A percentile compares a stretch with the other conserved stretches of the same genome.
phyloP scores from a whole-genome alignment of 2,113 vertebrate species.

The Diglossa brunneiventris region DNA sequence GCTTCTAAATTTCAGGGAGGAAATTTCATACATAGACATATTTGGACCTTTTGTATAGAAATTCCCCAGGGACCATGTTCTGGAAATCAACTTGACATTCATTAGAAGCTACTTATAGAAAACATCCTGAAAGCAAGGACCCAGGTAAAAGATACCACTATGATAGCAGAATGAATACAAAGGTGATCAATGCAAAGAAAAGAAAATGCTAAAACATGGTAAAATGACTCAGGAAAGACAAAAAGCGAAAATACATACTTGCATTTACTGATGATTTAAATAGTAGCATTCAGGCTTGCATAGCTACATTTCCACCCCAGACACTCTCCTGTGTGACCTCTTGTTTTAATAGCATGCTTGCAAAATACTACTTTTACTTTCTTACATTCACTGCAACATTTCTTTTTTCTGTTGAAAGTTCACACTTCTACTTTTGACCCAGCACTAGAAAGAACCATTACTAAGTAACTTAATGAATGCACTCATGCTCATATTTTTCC shows the following conservation, averaged over 20 bases:
- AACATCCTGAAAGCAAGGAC: background rate
- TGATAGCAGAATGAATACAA: background rate
- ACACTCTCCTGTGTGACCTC: background rate
- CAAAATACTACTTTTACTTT: background rate
- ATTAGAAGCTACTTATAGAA: background rate
- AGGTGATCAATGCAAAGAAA: background rate
- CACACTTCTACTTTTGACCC: background rate
- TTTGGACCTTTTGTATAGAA: background rate
- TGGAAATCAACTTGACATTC: background rate
- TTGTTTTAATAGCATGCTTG: background rate
- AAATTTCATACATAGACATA: background rate
- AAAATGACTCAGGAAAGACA: background rate
- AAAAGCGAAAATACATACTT: background rate
- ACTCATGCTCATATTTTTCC: background rate
- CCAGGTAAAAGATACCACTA: background rate
- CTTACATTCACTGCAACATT: background rate
- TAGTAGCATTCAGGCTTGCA: background rate
- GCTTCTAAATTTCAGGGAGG: too few relatives aligned
- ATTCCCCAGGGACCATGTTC: background rate
- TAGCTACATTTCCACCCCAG: background rate
- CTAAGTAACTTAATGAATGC: background rate
- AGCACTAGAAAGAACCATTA: background rate
- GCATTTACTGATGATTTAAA: background rate
- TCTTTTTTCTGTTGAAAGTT: background rate
- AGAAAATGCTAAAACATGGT: background rate